These are phyloP conservation scores for Dendrocincla tyrannina DNA, from an alignment of 2,797 vertebrate species.

Conservation along the genomic window DNA sequence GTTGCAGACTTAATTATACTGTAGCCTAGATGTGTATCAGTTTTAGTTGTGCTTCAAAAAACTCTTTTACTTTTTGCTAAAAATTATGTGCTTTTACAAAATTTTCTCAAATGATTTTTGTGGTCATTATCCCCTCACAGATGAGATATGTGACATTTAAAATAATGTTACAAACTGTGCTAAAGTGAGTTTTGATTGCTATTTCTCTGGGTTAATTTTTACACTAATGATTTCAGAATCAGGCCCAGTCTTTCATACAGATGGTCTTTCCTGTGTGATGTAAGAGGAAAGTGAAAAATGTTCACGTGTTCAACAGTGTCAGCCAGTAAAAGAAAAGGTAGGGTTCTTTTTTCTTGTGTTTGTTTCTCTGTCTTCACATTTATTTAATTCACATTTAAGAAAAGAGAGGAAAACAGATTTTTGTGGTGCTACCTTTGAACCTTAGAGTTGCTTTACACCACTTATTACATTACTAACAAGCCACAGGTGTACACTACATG, in stretches of 20 bases:
- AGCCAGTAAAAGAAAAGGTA: neutral
- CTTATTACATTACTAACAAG: conserved; percentile 70
- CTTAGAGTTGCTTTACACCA: conserved; percentile 53
- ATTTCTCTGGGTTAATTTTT: neutral
- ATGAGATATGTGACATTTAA: neutral
- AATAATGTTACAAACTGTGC: neutral
- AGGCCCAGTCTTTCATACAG: neutral
- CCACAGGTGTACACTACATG: conserved; percentile 75
- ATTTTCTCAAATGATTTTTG: neutral
- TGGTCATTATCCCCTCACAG: neutral
- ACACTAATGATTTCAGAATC: neutral
- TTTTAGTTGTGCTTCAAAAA: conserved; percentile 12
- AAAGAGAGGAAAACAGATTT: conserved; percentile 64
- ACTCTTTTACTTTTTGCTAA: neutral
- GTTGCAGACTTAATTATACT: conserved; percentile 11
- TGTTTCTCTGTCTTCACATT: conserved; percentile 42
- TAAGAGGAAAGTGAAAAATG: neutral
- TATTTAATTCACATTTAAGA: conserved; percentile 5
- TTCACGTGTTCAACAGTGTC: neutral
- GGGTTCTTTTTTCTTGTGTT: neutral
- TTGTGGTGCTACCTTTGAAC: conserved; percentile 70
- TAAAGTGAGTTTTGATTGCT: neutral
- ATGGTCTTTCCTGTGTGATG: neutral
- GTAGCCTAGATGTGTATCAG: neutral
- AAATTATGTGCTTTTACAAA: neutral